phyloP scores from a whole-genome alignment of 2,797 vertebrate genomes.

The Mormyrops boulengeri region DNA sequence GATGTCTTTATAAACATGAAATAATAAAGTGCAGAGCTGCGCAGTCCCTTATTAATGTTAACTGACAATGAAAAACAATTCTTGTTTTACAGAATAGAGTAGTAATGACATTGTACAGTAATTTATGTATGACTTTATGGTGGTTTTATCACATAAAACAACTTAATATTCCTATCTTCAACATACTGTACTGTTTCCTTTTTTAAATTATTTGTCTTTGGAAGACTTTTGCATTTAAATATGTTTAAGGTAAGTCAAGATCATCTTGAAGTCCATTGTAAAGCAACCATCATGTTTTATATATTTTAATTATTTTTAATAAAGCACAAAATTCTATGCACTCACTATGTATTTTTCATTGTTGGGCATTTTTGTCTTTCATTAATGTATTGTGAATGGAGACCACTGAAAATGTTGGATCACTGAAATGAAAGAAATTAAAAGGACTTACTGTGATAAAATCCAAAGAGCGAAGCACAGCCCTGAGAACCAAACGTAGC shows the following conservation, averaged over 20 bases:
- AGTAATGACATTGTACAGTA: conserved; percentile 12
- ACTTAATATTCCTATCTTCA: conserved; percentile 3
- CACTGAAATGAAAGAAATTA: not conserved
- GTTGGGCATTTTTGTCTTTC: not conserved
- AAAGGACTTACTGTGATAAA: not conserved
- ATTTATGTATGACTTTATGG: conserved; percentile 1
- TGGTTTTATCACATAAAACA: not conserved
- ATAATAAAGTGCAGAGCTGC: not conserved
- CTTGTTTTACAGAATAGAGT: not conserved
- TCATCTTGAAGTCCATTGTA: conserved; percentile 19
- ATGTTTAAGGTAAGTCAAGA: conserved; percentile 28
- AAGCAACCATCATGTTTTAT: conserved; percentile 9
- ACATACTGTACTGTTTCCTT: conserved; percentile 13
- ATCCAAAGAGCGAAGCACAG: not conserved
- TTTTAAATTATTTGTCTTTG: conserved; percentile 82
- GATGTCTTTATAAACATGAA: not conserved
- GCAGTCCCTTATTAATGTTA: not conserved
- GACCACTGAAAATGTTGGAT: not conserved
- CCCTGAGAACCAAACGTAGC: not conserved
- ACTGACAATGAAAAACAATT: conserved; percentile 9
- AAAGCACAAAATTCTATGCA: conserved; percentile 14
- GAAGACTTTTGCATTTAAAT: conserved; percentile 59
- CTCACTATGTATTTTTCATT: not conserved
- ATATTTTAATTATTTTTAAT: conserved; percentile 23
- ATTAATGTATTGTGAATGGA: not conserved